Evolutionary conservation across 2,797 vertebrate genomes (phyloP), one percentile per base, ranked within the genome.

Genomic region (Crocodylus rhombifer): DNA sequence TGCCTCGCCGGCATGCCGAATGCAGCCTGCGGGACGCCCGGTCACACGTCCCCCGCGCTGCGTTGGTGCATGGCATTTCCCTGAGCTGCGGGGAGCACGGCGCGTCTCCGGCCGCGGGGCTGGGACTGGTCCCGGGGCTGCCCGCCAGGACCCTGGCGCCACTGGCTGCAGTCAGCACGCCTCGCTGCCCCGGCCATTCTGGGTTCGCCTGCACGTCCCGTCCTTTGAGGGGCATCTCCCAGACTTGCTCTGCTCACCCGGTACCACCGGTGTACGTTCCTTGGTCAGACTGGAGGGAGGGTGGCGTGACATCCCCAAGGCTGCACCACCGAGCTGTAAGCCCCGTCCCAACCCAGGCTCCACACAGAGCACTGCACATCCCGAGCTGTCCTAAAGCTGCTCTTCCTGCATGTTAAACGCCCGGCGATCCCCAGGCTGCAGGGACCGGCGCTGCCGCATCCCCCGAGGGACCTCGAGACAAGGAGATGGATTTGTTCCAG

Each of bases 1-100:
- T 97, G 97, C 98, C 96, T 96, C 88, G 15, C 96, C 93, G 83
- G 99, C 98, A 99, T 98, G 98, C 98, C 98, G 98, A 99, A 98
- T 97, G 94, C 92, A 89, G 96, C 11, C 93, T 96, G 87, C 95
- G 83, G 93, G 95, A 98, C 98, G 98, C 98, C 93, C 97, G 97
- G 98, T 98, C 98, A 99, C 98, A 98, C 97, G 97, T 96, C 93
- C 93, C 88, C 89, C 93, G 89, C 84, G 67, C 90, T 90, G 91
- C 93, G 96, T 97, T 95, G 97, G 95, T 95, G 93, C 96, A 92
- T 92, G 88, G 95, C 88, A 94, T 97, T 97, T 96, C 82, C 36
- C 23, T 58, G 92, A 4, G 13, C 86, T 60, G 69, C 91, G 94
- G 90, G n/a, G 42, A 93, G 87, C 60, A 58, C 73, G 91, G 90